Evolutionary conservation across 92 coral and sea anemone genomes (phyloP).

Genomic region (Pocillopora grandis): DNA sequence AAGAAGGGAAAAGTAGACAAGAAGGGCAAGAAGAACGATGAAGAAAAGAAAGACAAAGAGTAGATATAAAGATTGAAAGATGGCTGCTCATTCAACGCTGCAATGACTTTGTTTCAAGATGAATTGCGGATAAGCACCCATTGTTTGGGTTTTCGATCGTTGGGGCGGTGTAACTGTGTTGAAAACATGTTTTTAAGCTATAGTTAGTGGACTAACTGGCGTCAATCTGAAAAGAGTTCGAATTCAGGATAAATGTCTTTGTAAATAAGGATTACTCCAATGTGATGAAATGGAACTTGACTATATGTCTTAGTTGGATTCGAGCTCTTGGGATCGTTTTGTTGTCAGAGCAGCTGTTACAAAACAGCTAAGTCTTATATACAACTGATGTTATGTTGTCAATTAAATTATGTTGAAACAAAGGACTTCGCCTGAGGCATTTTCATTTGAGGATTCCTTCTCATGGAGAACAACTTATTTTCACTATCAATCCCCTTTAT

Average conservation of each 20-base stretch:
- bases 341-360: conserved; percentile 27
- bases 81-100: conserved; percentile 3
- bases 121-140: conserved; percentile 4
- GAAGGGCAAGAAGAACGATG: conserved; percentile 13
- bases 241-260: conserved; percentile 43
- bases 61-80: conserved; percentile 25
- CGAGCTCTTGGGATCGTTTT: conserved; percentile 28
- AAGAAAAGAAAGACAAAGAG: conserved; percentile 38
- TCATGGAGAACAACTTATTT: background rate
- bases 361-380: conserved; percentile 15
- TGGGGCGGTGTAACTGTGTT: conserved; percentile 11
- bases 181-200: conserved; percentile 23
- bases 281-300: conserved; percentile 30
- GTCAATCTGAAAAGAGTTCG: conserved; percentile 35
- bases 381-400: conserved; percentile 21
- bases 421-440: too few species aligned
- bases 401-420: conserved; percentile 35
- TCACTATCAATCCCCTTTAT: too few species aligned
- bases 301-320: conserved; percentile 22
- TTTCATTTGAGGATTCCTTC: background rate
- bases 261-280: conserved; percentile 59
- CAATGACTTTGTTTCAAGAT: conserved; percentile 20
- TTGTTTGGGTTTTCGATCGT: conserved; percentile 1
- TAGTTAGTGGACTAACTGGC: conserved; percentile 39
- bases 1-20: conserved; percentile 39